Percentiles rank a stretch among this genome's conserved stretches.
Conservation (phyloP, 2,797 vertebrate genomes). For the Erethizon dorsatum region DNA sequence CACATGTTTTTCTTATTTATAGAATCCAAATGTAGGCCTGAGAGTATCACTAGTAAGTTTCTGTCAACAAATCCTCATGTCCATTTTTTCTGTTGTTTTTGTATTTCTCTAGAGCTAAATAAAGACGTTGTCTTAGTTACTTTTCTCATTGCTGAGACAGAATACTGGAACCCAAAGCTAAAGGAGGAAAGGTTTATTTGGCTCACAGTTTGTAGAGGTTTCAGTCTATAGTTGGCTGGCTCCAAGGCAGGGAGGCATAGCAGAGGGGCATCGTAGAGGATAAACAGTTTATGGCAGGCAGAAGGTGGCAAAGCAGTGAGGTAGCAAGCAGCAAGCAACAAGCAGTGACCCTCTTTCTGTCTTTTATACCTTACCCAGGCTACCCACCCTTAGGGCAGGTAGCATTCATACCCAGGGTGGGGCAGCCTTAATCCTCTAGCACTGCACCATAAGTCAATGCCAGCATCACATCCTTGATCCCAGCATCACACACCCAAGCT, state of each 20-base stretch:
- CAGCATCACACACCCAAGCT: background rate
- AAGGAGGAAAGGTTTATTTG: background rate
- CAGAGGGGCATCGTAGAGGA: background rate
- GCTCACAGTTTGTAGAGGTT: background rate
- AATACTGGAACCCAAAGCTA: background rate
- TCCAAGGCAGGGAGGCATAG: background rate
- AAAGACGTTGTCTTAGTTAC: background rate
- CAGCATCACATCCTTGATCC: background rate
- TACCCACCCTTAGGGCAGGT: background rate
- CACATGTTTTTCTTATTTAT: slow-evolving; percentile 35
- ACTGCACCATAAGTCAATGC: background rate
- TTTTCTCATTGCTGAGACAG: background rate
- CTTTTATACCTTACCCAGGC: background rate
- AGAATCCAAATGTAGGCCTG: slow-evolving; percentile 18
- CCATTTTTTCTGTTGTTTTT: slow-evolving; percentile 50
- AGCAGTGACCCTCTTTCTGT: background rate
- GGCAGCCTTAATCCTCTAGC: background rate
- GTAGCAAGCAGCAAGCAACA: background rate
- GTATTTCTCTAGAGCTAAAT: slow-evolving; percentile 59
- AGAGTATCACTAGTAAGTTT: background rate
- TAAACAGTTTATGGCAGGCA: background rate
- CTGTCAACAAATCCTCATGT: slow-evolving; percentile 54
- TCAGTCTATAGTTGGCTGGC: background rate
- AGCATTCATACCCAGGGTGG: background rate
- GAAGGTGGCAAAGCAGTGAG: background rate